Percentiles rank a stretch among this genome's conserved stretches.
These are phyloP conservation scores for Drosophila greeni DNA, from an alignment of 2,888 invertebrate species.

Conservation along the genomic window DNA sequence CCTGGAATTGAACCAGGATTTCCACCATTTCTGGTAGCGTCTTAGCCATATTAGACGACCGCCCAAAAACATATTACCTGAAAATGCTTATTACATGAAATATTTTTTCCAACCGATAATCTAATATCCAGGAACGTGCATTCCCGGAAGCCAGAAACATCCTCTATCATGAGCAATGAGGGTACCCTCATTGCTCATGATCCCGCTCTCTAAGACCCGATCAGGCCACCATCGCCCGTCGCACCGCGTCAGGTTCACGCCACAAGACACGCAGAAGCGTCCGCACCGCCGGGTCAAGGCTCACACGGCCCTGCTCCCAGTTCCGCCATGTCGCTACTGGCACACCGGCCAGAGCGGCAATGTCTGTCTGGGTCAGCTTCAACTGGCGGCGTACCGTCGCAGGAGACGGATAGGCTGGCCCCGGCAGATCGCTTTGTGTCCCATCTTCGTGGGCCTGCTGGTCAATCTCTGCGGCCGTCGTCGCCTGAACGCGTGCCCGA, in stretches of 20 bases:
- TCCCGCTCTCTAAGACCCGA: background rate
- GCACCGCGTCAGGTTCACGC: background rate
- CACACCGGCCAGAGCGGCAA: constrained; percentile 2
- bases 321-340: background rate
- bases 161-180: too few relatives aligned
- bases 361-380: constrained; percentile 1
- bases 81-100: too few relatives aligned
- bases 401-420: background rate
- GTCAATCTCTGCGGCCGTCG: background rate
- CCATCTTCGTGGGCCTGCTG: background rate
- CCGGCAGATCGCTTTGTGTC: background rate
- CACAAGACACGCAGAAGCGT: constrained; percentile 2
- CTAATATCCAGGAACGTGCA: too few relatives aligned
- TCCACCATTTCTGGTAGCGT: too few relatives aligned
- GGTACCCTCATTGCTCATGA: background rate
- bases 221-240: constrained; percentile 1
- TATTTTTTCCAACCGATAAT: too few relatives aligned
- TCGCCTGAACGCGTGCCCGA: background rate
- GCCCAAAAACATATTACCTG: too few relatives aligned
- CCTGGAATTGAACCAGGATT: too few relatives aligned
- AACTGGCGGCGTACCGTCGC: constrained; percentile 1
- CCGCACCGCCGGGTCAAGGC: background rate
- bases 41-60: too few relatives aligned
- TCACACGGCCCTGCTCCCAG: constrained; percentile 2
- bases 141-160: too few relatives aligned